Percentiles rank a stretch among this genome's conserved stretches.
Conservation (phyloP, 2,888 invertebrate genomes). For the Plagiodera versicolora region DNA sequence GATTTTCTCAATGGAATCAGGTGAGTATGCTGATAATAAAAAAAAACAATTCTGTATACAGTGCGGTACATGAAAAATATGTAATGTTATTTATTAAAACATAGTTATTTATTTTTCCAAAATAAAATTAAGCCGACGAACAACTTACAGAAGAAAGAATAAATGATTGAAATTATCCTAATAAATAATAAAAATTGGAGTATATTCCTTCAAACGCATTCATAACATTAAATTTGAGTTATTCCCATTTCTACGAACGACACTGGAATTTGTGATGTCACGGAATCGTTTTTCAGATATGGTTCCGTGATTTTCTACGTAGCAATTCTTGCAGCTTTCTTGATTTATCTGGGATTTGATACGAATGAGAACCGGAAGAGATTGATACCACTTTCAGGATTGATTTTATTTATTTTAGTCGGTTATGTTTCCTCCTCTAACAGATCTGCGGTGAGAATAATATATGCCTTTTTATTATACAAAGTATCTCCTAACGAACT, state of each 20-base stretch:
- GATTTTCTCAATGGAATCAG: neutral
- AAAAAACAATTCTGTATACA: no score
- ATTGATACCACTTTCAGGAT: slow-evolving; percentile 70
- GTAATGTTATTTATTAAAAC: no score
- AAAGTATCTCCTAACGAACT: no score
- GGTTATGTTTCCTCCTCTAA: slow-evolving; percentile 68
- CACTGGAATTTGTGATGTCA: neutral
- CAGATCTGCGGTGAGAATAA: slow-evolving; percentile 55
- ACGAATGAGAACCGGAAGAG: slow-evolving; percentile 61
- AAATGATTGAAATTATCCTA: no score
- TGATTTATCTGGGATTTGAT: slow-evolving; percentile 67
- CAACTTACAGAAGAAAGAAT: no score
- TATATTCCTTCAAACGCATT: no score
- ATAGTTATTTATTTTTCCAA: no score
- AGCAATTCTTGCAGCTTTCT: slow-evolving; percentile 57
- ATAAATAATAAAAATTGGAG: no score
- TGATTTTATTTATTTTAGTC: slow-evolving; percentile 63
- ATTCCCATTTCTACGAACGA: neutral
- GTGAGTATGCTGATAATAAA: neutral
- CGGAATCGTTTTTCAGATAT: slow-evolving; percentile 52
- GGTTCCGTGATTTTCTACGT: slow-evolving; percentile 55
- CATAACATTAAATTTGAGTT: no score
- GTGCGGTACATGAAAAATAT: no score
- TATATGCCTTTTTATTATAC: no score
- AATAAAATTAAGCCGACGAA: no score